Percentiles rank a stretch among this genome's conserved stretches.
phyloP scores from a whole-genome alignment of 1,140 invertebrate species.

The Eurytemora carolleeae region DNA sequence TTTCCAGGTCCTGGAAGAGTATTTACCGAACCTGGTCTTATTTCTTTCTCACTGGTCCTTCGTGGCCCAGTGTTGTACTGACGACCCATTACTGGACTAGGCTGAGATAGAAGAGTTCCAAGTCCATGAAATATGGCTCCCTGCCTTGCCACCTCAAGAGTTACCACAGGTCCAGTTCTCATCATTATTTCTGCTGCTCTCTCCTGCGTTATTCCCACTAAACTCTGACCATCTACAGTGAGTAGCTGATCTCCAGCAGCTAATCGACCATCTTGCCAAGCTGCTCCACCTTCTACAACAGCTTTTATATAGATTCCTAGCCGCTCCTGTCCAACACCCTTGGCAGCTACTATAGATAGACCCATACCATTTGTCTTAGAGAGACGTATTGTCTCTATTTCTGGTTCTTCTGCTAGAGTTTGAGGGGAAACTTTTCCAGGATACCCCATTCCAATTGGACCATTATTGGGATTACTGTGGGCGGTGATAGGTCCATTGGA shows the following conservation, averaged over 20 bases:
- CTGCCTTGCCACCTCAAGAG: conserved; percentile 73
- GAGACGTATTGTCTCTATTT: conserved; percentile 63
- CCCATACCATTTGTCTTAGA: conserved; percentile 82
- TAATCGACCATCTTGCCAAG: conserved; percentile 62
- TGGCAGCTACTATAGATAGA: conserved; percentile 76
- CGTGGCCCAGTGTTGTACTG: not conserved
- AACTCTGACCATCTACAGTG: conserved; percentile 86
- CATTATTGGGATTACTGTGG: conserved; percentile 16
- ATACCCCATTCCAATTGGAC: not conserved
- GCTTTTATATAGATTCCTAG: conserved; percentile 95
- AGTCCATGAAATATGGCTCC: conserved; percentile 91
- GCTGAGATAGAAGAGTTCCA: conserved; percentile 74
- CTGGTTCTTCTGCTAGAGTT: conserved; percentile 32
- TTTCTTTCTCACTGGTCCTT: not conserved
- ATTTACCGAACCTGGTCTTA: not conserved
- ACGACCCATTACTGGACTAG: conserved; percentile 48
- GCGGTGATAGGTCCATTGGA: conserved; percentile 10
- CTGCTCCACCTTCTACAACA: conserved; percentile 83
- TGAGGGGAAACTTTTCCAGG: not conserved
- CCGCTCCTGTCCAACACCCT: conserved; percentile 33
- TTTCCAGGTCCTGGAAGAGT: conserved; percentile 10
- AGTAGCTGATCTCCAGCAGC: conserved; percentile 91
- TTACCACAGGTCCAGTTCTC: conserved; percentile 73
- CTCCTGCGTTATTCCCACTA: conserved; percentile 85
- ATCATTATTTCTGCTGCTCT: conserved; percentile 82